Evolutionary conservation across 2,113 vertebrate species (phyloP).

Genomic region (Phycodurus eques): DNA sequence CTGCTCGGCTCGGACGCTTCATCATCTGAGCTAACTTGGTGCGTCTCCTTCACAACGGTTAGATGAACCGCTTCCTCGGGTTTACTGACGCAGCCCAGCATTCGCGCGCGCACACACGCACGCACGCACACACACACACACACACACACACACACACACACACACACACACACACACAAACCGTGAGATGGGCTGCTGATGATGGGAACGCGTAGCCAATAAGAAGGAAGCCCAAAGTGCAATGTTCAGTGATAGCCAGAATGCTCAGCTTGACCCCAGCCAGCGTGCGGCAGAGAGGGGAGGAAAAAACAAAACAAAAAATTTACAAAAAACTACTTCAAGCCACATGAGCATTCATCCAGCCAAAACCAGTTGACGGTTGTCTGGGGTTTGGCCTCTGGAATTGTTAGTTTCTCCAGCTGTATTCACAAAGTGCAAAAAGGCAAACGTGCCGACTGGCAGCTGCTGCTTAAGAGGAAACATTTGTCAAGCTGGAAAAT

Average conservation of each 20-base stretch:
- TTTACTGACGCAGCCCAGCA: slow-evolving; percentile 25
- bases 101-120: neutral
- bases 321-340: slow-evolving; percentile 12
- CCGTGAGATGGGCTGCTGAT: slow-evolving; percentile 16
- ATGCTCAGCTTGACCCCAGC: slow-evolving; percentile 25
- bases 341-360: slow-evolving; percentile 19
- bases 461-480: slow-evolving; percentile 14
- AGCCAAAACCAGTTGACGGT: slow-evolving; percentile 11
- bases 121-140: neutral
- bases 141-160: slow-evolving; percentile 4
- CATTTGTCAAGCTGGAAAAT: neutral
- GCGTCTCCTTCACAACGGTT: slow-evolving; percentile 2
- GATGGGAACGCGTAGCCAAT: slow-evolving; percentile 1
- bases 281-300: slow-evolving; percentile 11
- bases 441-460: neutral
- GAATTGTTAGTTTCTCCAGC: slow-evolving; percentile 1
- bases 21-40: slow-evolving; percentile 43
- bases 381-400: slow-evolving; percentile 9
- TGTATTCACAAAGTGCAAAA: slow-evolving; percentile 6
- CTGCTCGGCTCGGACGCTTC: slow-evolving; percentile 47
- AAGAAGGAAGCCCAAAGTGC: neutral
- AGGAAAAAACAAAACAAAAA: slow-evolving; percentile 6
- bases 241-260: slow-evolving; percentile 28
- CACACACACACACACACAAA: slow-evolving; percentile 9
- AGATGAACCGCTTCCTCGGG: slow-evolving; percentile 48